Conservation (phyloP, 2,797 vertebrate species). For the Pempheris klunzingeri region DNA sequence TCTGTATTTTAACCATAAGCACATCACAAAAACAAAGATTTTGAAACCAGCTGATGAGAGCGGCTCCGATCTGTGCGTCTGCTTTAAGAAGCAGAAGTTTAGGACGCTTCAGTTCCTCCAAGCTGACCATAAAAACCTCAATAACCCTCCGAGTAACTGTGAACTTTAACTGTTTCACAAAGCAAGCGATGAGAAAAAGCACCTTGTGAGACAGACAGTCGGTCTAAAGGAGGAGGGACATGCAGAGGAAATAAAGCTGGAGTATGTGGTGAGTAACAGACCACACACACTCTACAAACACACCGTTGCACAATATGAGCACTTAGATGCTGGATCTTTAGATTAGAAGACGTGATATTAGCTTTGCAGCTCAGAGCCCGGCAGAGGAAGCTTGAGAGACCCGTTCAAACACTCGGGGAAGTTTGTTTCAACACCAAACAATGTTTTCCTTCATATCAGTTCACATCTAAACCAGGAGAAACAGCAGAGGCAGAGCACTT, state of each 20-base stretch:
- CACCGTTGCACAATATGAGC: too few species aligned
- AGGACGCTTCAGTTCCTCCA: background rate
- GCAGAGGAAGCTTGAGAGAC: too few species aligned
- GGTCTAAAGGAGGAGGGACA: background rate
- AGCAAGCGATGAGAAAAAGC: background rate
- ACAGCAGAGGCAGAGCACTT: background rate
- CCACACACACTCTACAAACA: too few species aligned
- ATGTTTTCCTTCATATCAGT: background rate
- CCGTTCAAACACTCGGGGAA: background rate
- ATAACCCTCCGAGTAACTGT: background rate
- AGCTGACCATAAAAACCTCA: background rate
- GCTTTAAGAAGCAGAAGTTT: background rate
- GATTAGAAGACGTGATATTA: too few species aligned
- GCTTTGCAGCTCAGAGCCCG: too few species aligned
- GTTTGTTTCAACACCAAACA: background rate
- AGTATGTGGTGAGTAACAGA: too few species aligned
- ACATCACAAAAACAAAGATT: too few species aligned
- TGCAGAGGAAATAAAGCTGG: too few species aligned
- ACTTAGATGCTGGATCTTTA: too few species aligned
- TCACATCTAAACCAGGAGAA: background rate
- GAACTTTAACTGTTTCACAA: background rate
- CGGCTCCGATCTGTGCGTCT: too few species aligned
- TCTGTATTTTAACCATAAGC: too few species aligned
- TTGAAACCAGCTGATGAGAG: background rate
- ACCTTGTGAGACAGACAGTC: too few species aligned